phyloP scores from a whole-genome alignment of 2,797 vertebrate species.

The Syngnathus rostellatus region DNA sequence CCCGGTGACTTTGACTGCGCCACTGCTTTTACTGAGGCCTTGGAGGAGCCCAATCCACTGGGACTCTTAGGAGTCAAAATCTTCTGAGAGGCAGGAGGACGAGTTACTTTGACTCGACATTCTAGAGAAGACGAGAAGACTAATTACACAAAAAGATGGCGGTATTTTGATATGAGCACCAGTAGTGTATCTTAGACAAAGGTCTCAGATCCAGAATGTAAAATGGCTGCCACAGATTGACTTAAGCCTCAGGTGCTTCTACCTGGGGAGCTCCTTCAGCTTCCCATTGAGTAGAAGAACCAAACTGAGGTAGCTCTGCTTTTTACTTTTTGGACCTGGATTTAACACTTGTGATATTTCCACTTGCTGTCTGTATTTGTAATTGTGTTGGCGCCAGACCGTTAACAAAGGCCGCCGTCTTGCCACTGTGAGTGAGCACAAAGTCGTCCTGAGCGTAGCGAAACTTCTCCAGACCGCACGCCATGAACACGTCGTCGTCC shows the following conservation, averaged over 20 bases:
- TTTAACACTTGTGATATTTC: too few relatives aligned
- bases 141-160: background rate
- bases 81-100: slow-evolving; percentile 35
- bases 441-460: slow-evolving; percentile 97
- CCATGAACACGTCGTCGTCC: slow-evolving; percentile 95
- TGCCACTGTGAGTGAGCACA: slow-evolving; percentile 82
- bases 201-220: too few relatives aligned
- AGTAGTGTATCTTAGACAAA: too few relatives aligned
- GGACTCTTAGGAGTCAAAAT: slow-evolving; percentile 39
- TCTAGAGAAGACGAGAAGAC: slow-evolving; percentile 28
- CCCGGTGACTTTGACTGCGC: slow-evolving; percentile 54
- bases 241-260: too few relatives aligned
- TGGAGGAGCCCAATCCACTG: slow-evolving; percentile 31
- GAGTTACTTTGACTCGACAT: slow-evolving; percentile 40
- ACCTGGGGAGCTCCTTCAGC: too few relatives aligned
- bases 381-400: slow-evolving; percentile 38
- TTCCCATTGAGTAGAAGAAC: too few relatives aligned
- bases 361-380: background rate
- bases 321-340: too few relatives aligned
- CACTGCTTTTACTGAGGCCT: slow-evolving; percentile 35
- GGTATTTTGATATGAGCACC: background rate
- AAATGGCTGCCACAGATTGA: too few relatives aligned
- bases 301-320: too few relatives aligned
- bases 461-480: slow-evolving; percentile 92
- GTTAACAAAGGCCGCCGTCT: slow-evolving; percentile 62